phyloP scores from a whole-genome alignment of 2,888 invertebrate species.

The Aphodius granarius region DNA sequence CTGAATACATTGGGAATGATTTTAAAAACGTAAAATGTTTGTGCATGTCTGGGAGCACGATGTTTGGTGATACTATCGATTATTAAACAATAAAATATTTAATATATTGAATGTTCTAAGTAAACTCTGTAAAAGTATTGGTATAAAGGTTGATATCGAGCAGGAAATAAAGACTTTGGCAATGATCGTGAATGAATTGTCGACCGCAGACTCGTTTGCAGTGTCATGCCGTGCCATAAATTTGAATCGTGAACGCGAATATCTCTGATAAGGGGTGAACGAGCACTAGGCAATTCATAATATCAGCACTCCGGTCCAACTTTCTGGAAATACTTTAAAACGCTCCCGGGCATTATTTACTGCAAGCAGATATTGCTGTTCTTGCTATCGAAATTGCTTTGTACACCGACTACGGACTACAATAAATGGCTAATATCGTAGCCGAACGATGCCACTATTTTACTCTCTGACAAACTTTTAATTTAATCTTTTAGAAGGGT shows the following conservation, averaged over 20 bases:
- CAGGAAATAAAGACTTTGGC: neutral
- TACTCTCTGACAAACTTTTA: neutral
- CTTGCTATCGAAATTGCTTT: neutral
- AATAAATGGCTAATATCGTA: neutral
- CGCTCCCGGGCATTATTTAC: neutral
- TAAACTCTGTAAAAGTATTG: no score
- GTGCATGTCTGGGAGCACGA: no score
- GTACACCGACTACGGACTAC: neutral
- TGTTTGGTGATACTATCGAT: no score
- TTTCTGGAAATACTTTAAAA: neutral
- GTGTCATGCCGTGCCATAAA: conserved; percentile 4
- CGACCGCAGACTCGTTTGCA: conserved; percentile 12
- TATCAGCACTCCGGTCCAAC: neutral
- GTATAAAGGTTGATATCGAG: no score
- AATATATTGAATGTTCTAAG: no score
- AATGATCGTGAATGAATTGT: conserved; percentile 7
- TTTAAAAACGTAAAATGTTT: neutral
- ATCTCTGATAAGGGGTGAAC: neutral
- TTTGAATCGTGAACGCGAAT: conserved; percentile 5
- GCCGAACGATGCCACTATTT: neutral
- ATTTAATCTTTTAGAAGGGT: no score
- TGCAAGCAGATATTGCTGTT: neutral
- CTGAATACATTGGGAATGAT: no score
- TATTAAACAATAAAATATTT: no score
- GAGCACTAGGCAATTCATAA: neutral